These are phyloP conservation scores for Hippocampus mohnikei DNA, from an alignment of 2,113 vertebrate genomes.

Conservation along the genomic window DNA sequence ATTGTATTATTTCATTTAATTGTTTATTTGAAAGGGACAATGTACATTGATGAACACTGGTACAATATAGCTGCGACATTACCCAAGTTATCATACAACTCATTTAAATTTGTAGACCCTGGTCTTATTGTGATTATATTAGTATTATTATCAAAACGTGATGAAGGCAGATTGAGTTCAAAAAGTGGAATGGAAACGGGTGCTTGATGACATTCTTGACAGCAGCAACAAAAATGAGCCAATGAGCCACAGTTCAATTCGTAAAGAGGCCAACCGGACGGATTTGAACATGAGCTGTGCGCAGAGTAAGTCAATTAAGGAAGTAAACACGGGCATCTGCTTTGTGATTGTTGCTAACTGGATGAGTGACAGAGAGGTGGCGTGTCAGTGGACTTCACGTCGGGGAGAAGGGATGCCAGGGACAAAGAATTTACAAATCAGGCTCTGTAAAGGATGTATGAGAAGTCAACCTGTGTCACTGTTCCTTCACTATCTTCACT, in stretches of 20 bases:
- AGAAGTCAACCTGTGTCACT: not conserved
- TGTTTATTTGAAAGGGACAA: no score
- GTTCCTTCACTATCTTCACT: no score
- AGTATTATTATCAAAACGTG: no score
- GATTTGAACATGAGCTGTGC: slow-evolving; percentile 50
- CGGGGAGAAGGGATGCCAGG: slow-evolving; percentile 14
- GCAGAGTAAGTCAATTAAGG: slow-evolving; percentile 59
- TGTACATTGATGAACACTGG: no score
- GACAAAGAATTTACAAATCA: slow-evolving; percentile 19
- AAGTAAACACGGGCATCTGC: slow-evolving; percentile 70
- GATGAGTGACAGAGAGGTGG: slow-evolving; percentile 21
- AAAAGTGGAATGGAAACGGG: not conserved
- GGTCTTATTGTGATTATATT: no score
- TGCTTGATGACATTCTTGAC: not conserved
- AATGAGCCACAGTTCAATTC: slow-evolving; percentile 50
- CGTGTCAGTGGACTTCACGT: slow-evolving; percentile 35
- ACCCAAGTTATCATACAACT: no score
- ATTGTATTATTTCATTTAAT: no score
- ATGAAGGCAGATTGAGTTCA: not conserved
- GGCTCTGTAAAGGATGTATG: not conserved
- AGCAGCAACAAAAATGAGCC: not conserved
- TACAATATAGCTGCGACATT: no score
- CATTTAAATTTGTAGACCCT: no score
- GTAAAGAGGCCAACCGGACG: slow-evolving; percentile 53
- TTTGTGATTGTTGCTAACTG: slow-evolving; percentile 46